Percentiles rank a stretch among this genome's conserved stretches.
Conservation (phyloP, 2,797 vertebrate species). For the Simalia tracyae region DNA sequence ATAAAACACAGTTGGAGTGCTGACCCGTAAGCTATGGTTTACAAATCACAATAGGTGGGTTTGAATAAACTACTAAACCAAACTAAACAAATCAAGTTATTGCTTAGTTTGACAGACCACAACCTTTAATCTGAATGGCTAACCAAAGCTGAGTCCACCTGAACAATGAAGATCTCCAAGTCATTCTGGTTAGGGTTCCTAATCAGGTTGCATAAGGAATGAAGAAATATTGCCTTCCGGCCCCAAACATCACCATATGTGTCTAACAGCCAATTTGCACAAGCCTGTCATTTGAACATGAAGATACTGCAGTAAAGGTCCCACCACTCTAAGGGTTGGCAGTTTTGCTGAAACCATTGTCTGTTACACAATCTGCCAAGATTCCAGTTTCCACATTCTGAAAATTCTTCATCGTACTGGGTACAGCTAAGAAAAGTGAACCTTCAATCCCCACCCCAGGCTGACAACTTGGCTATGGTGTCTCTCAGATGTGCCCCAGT, state of each 20-base stretch:
- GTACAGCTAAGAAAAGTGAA: not conserved
- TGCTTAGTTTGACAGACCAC: not conserved
- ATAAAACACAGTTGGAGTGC: not conserved
- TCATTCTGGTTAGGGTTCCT: not conserved
- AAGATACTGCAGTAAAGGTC: not conserved
- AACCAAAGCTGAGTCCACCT: rapidly evolving
- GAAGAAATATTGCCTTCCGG: not conserved
- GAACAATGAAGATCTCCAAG: not conserved
- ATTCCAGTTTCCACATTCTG: not conserved
- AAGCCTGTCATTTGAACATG: rapidly evolving
- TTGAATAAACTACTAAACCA: not conserved
- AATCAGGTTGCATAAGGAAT: not conserved
- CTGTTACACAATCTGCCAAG: not conserved
- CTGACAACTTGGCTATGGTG: no score
- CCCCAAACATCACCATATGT: not conserved
- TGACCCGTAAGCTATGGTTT: not conserved
- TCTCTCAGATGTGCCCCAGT: not conserved
- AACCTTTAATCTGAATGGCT: constrained; percentile 18
- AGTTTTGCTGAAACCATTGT: not conserved
- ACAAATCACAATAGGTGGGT: not conserved
- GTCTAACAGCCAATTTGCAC: not conserved
- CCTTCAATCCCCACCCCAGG: not conserved
- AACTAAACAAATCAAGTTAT: not conserved
- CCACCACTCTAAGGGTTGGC: not conserved
- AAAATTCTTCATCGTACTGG: not conserved